A percentile compares a stretch with the other conserved stretches of the same genome.
Conservation (phyloP, 2,113 vertebrate genomes). For the Xyrauchen texanus region DNA sequence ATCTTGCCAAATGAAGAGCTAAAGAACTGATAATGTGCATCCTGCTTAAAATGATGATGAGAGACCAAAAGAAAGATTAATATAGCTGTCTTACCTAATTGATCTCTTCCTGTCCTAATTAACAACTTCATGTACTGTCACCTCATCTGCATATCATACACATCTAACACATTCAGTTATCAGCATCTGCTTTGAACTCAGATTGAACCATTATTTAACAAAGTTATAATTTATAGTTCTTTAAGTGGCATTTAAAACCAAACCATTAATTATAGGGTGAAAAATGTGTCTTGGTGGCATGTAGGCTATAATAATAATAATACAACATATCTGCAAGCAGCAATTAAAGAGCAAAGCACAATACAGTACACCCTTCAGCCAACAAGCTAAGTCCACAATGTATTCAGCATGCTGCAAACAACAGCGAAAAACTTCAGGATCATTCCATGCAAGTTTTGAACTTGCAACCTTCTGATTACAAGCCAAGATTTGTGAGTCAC, state of each 20-base stretch:
- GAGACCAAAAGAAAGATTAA: conserved; percentile 42
- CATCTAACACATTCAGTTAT: conserved; percentile 8
- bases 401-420: too few species aligned
- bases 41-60: conserved; percentile 3
- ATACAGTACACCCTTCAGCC: too few species aligned
- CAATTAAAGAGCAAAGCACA: too few species aligned
- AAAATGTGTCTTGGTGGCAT: neutral
- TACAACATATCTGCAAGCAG: too few species aligned
- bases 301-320: neutral
- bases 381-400: too few species aligned
- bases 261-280: conserved; percentile 23
- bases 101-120: conserved; percentile 27
- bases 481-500: too few species aligned
- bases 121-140: neutral
- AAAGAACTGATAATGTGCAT: conserved; percentile 21
- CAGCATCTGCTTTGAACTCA: conserved; percentile 19
- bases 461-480: too few species aligned
- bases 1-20: conserved; percentile 46
- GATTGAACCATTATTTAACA: conserved; percentile 14
- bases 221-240: neutral
- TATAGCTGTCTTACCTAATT: conserved; percentile 37
- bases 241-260: neutral
- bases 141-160: conserved; percentile 17
- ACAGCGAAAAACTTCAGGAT: too few species aligned
- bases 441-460: too few species aligned